phyloP scores from a whole-genome alignment of 2,797 vertebrate genomes.

The Lemur catta region DNA sequence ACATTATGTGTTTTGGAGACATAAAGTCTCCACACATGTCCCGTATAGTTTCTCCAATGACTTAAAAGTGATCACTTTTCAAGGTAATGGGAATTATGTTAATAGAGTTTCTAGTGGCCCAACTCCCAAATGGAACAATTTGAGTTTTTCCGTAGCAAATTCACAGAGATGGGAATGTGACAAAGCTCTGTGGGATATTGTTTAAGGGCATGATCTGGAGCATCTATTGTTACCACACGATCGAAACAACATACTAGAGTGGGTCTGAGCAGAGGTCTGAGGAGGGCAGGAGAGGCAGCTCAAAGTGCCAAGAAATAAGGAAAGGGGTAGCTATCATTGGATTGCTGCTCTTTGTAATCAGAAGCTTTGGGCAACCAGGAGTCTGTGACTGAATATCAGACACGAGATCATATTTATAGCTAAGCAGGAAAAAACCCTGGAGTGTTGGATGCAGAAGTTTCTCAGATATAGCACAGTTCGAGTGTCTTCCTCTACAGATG shows the following conservation, averaged over 20 bases:
- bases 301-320: background rate
- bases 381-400: background rate
- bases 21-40: background rate
- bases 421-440: background rate
- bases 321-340: background rate
- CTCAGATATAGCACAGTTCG: background rate
- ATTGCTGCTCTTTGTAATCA: background rate
- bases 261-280: background rate
- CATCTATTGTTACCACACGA: background rate
- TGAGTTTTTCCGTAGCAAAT: conserved; percentile 20
- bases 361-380: background rate
- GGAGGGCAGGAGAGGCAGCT: background rate
- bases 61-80: background rate
- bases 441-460: background rate
- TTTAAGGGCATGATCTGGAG: background rate
- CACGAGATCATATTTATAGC: background rate
- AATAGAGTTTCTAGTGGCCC: background rate
- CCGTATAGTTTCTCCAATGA: background rate
- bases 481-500: background rate
- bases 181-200: background rate
- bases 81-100: background rate
- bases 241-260: background rate
- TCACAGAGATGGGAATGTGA: background rate
- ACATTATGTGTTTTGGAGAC: background rate
- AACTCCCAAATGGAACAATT: background rate